Evolutionary conservation across 2,113 vertebrate species (phyloP), one percentile per base, ranked within the genome.

Genomic region (Eurypyga helias): DNA sequence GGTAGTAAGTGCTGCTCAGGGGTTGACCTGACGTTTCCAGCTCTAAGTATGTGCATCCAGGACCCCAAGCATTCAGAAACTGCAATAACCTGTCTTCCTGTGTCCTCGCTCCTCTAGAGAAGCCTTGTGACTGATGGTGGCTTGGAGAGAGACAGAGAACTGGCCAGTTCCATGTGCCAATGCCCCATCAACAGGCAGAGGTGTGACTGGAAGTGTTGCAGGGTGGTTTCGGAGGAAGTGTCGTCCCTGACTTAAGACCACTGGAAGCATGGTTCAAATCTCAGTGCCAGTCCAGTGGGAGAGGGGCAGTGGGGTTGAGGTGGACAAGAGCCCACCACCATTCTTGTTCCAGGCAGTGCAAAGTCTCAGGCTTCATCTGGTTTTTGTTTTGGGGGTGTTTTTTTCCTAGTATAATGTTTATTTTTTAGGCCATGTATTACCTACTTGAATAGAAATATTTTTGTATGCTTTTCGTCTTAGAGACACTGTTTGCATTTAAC

Each of bases 151-250:
- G 48, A 31, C 1, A 3, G n/a, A 60, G 11, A 43, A 54, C 18
- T 21, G 48, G 4, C 25, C 31, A 69, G 19, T n/a, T 62, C 21
- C 19, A 10, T 10, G 0, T 9, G 29, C 19, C 38, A 43, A 72
- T 6, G 19, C 8, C 23, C 33, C 52, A 25, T 66, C n/a, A 48
- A 11, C 25, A 31, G 28, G 19, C n/a, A 54, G 45, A 31, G n/a
- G 21, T 17, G 31, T 0, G 3, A 48, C 43, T 36, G 28, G 10
- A n/a, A 66, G 19, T 0, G 0, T 51, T 49, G 34, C 20, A 31
- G 20, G 4, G 26, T 17, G 34, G 10, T 3, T 15, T 3, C 9
- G 31, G 23, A 49, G 31, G 52, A 51, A 31, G 11, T 14, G 10
- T 33, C 18, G 20, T 23, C 11, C 16, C 21, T 34, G 66, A 13